Evolutionary conservation across 2,113 vertebrate species (phyloP), one percentile per base, ranked within the genome.

Genomic region (Poecile atricapillus): DNA sequence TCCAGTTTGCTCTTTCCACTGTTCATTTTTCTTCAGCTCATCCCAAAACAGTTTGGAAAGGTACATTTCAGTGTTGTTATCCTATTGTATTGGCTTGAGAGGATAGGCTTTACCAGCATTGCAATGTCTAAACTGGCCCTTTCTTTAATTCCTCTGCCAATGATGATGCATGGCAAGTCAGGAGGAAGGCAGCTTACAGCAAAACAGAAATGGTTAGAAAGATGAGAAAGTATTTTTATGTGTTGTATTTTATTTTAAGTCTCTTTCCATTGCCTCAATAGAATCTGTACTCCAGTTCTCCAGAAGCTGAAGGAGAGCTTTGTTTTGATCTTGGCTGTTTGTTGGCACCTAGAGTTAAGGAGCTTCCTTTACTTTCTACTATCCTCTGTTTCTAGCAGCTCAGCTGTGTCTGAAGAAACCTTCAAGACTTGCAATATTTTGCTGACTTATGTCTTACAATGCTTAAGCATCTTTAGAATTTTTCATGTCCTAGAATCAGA

Each of bases 71-170:
- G 30, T n/a, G 24, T n/a, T 73, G 31, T 50, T 65, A 33, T 23
- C 5, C 12, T 33, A 3, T 18, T 59, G 8, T 6, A 5, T 5
- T 58, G 64, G 10, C 15, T 82, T 60, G 30, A 65, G 35, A 85
- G 31, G 23, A 31, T 7, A 11, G 5, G 2, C 17, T 5, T 19
- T 35, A 3, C 8, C 2, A 5, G 7, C 7, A 10, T 1, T 62
- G 11, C 21, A 39, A 1, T 59, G 30, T 47, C 30, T 44, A 12
- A 78, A 50, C 2, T 44, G 28, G 6, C 6, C 16, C 16, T 65
- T 87, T 43, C 37, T 86, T 47, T 47, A 79, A 49, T 74, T 59
- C 6, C 8, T 68, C 17, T 65, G 39, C 50, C 25, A 43, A 3
- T 22, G 67, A 2, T 52, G 8, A 31, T 7, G 13, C 10, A 15